phyloP scores from a whole-genome alignment of 2,113 vertebrate genomes.

The Chauna torquata region DNA sequence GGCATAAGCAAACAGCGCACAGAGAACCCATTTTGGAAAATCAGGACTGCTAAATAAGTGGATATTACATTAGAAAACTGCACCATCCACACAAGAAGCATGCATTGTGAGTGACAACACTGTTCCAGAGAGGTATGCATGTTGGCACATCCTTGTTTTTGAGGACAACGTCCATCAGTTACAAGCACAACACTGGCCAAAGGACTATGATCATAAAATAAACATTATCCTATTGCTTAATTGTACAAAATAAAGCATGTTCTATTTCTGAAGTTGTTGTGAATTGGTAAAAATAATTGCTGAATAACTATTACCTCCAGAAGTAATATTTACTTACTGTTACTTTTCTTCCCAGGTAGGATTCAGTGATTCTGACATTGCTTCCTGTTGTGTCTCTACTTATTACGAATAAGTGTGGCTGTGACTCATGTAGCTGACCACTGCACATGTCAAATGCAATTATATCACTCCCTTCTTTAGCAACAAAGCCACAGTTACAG shows the following conservation, averaged over 20 bases:
- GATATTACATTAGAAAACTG: neutral
- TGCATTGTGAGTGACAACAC: neutral
- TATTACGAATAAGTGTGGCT: constrained; percentile 84
- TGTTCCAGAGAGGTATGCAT: neutral
- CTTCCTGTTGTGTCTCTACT: constrained; percentile 74
- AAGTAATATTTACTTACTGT: constrained; percentile 78
- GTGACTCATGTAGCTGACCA: constrained; percentile 81
- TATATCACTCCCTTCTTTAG: constrained; percentile 78
- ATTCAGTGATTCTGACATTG: constrained; percentile 84
- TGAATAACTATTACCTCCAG: neutral
- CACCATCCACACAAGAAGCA: neutral
- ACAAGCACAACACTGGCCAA: neutral
- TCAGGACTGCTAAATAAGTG: neutral
- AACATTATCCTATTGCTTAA: neutral
- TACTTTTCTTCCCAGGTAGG: constrained; percentile 91
- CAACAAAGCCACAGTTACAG: constrained; percentile 88
- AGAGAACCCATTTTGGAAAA: neutral
- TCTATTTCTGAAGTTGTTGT: neutral
- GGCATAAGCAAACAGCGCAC: neutral
- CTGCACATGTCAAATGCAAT: constrained; percentile 90
- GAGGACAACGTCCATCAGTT: neutral
- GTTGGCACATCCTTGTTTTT: neutral
- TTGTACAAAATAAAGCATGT: neutral
- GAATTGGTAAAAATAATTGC: neutral
- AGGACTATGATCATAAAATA: neutral